Conservation (phyloP, 2,113 vertebrate species). For the Abramis brama region DNA sequence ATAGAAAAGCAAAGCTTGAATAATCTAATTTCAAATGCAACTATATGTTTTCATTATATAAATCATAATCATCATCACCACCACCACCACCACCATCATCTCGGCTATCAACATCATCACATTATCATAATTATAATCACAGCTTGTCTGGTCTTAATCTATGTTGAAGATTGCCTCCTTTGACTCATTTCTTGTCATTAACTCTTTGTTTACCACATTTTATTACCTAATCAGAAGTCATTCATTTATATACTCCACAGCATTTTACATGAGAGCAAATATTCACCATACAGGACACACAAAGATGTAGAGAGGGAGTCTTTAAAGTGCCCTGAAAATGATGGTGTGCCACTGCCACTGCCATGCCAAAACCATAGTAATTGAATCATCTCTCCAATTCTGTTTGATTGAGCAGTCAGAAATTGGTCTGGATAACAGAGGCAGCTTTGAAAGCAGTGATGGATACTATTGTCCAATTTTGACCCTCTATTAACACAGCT, state of each 20-base stretch:
- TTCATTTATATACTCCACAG: slow-evolving; percentile 32
- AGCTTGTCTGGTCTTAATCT: slow-evolving; percentile 45
- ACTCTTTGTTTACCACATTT: slow-evolving; percentile 45
- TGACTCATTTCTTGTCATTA: slow-evolving; percentile 42
- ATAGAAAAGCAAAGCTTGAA: neutral
- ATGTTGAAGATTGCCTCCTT: slow-evolving; percentile 46
- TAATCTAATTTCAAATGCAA: neutral
- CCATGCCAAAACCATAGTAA: slow-evolving; percentile 81
- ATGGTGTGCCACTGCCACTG: slow-evolving; percentile 68
- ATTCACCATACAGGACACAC: neutral
- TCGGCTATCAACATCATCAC: slow-evolving; percentile 37
- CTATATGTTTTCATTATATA: neutral
- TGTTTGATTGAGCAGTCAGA: slow-evolving; percentile 82
- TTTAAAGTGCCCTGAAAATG: slow-evolving; percentile 50
- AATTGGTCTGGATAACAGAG: slow-evolving; percentile 81
- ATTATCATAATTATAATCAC: slow-evolving; percentile 52
- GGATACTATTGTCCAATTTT: slow-evolving; percentile 89
- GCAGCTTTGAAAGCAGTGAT: slow-evolving; percentile 87
- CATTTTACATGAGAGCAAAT: slow-evolving; percentile 36
- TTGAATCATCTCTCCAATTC: slow-evolving; percentile 85
- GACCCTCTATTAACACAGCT: slow-evolving; percentile 94
- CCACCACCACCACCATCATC: slow-evolving; percentile 51
- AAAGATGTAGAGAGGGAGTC: slow-evolving; percentile 37
- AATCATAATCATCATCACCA: slow-evolving; percentile 42
- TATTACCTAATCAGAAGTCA: slow-evolving; percentile 54